Evolutionary conservation across 2,797 vertebrate genomes (phyloP).

Genomic region (Masticophis lateralis): DNA sequence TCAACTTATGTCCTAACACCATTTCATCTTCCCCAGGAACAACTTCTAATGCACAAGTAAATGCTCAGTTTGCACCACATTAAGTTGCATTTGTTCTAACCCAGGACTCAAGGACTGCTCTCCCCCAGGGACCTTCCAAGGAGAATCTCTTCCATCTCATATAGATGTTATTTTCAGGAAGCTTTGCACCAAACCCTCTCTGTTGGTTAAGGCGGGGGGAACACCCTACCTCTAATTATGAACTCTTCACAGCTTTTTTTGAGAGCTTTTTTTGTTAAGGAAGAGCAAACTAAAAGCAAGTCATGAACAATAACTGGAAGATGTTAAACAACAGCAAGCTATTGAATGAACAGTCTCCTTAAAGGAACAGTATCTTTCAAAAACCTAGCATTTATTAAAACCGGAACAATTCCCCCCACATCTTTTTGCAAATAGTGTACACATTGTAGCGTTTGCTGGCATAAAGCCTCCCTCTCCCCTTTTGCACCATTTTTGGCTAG

Average conservation of each 20-base stretch:
- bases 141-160: not conserved
- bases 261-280: not conserved
- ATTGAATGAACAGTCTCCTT: not conserved
- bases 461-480: not conserved
- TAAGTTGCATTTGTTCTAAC: not conserved
- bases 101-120: not conserved
- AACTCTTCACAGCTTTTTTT: not conserved
- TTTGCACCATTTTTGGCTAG: not conserved
- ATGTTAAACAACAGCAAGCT: not conserved
- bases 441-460: not conserved
- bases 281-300: not conserved
- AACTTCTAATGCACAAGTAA: not conserved
- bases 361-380: not conserved
- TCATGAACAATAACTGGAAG: not conserved
- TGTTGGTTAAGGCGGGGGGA: not conserved
- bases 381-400: not conserved
- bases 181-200: not conserved
- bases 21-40: not conserved
- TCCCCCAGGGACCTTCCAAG: not conserved
- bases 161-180: not conserved
- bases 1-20: not conserved
- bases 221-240: not conserved
- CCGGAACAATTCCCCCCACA: not conserved
- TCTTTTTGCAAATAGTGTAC: not conserved
- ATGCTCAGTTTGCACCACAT: not conserved